These are phyloP conservation scores for Riptortus pedestris DNA, from an alignment of 1,140 invertebrate species.

Conservation along the genomic window DNA sequence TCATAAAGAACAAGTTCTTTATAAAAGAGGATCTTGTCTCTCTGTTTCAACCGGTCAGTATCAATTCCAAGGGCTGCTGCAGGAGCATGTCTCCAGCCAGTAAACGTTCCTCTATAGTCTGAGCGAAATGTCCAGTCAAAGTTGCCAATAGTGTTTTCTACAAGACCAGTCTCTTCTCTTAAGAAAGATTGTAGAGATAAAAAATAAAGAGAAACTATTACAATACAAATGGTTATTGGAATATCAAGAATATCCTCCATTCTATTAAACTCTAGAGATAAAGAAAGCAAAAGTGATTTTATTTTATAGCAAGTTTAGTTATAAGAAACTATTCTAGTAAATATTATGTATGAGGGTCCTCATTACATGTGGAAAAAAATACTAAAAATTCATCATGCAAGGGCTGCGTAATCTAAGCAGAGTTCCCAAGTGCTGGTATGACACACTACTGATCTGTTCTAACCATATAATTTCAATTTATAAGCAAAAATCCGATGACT, in stretches of 20 bases:
- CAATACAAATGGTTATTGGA: background rate
- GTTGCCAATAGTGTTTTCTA: slow-evolving; percentile 68
- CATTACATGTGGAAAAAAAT: too few species aligned
- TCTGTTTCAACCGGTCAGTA: slow-evolving; percentile 77
- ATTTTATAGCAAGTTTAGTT: too few species aligned
- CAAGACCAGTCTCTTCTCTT: slow-evolving; percentile 47
- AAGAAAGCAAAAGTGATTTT: background rate
- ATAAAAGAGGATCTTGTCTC: slow-evolving; percentile 90
- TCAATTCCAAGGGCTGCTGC: slow-evolving; percentile 55
- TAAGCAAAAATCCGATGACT: too few species aligned
- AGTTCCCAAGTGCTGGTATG: too few species aligned
- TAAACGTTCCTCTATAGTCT: slow-evolving; percentile 75
- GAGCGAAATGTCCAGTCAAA: slow-evolving; percentile 99
- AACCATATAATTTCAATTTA: too few species aligned
- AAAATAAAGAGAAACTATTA: slow-evolving; percentile 24
- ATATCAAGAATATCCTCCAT: background rate
- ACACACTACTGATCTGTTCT: too few species aligned
- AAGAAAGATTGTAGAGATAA: slow-evolving; percentile 15
- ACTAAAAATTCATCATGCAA: too few species aligned
- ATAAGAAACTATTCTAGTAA: too few species aligned
- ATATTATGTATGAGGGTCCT: too few species aligned
- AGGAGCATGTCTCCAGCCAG: slow-evolving; percentile 45
- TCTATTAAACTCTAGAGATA: background rate
- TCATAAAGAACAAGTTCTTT: slow-evolving; percentile 89
- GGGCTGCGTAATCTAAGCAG: too few species aligned